phyloP scores from a whole-genome alignment of 2,113 vertebrate species.

The Hippocampus zosterae region DNA sequence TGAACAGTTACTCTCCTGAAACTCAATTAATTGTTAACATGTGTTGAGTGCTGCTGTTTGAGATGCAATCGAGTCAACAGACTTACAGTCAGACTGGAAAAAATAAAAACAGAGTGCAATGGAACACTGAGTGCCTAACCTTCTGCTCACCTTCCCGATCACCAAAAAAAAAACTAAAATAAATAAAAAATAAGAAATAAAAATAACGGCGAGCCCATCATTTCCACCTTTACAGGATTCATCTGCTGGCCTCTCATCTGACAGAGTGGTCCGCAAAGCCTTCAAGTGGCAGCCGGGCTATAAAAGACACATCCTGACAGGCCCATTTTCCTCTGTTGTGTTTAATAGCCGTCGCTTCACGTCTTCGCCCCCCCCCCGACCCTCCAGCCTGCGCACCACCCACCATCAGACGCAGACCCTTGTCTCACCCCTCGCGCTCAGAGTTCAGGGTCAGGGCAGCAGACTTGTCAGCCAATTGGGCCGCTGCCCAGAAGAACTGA shows the following conservation, averaged over 20 bases:
- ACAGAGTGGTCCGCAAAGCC: conserved; percentile 63
- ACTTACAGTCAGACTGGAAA: conserved; percentile 14
- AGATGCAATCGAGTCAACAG: conserved; percentile 22
- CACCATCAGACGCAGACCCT: conserved; percentile 62
- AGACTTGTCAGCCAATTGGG: conserved; percentile 64
- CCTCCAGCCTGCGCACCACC: conserved; percentile 58
- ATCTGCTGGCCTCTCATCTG: conserved; percentile 62
- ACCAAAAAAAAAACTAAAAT: conserved; percentile 62
- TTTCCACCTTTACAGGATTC: conserved; percentile 72
- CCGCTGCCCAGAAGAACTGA: conserved; percentile 56
- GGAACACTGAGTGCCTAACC: conserved; percentile 42
- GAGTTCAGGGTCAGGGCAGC: conserved; percentile 71
- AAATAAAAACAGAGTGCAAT: background rate
- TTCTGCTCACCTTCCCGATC: conserved; percentile 45
- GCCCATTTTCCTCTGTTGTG: conserved; percentile 66
- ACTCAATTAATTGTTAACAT: background rate
- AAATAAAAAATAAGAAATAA: background rate
- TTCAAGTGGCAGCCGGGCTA: conserved; percentile 69
- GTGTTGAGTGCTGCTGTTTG: background rate
- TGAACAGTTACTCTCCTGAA: background rate
- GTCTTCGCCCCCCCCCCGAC: conserved; percentile 27
- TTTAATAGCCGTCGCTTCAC: conserved; percentile 63
- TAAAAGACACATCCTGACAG: conserved; percentile 74
- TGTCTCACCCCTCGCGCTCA: conserved; percentile 66
- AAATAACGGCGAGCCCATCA: conserved; percentile 40